A percentile compares a stretch with the other conserved stretches of the same genome.
These are phyloP conservation scores for Parambassis ranga DNA, from an alignment of 2,797 vertebrate genomes.

Conservation along the genomic window DNA sequence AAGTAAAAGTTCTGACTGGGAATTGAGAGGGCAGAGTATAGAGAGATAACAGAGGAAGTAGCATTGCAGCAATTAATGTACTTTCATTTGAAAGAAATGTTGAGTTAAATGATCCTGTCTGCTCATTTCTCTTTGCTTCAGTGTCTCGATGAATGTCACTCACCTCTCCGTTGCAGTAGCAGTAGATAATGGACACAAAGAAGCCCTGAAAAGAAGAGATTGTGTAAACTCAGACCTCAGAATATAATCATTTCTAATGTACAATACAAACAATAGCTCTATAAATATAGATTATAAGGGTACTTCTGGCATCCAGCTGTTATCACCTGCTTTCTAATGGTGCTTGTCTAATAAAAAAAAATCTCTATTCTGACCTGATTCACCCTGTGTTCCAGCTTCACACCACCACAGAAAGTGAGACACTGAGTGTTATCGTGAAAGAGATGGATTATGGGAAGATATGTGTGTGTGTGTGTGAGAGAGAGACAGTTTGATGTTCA, in stretches of 20 bases:
- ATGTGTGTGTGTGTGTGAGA: neutral
- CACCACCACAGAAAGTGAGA: neutral
- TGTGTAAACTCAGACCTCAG: neutral
- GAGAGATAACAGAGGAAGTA: neutral
- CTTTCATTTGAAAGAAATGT: no score
- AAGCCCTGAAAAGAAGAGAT: conserved; percentile 82
- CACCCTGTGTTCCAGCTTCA: neutral
- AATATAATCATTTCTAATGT: neutral
- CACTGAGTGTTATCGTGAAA: neutral
- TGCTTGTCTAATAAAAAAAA: neutral
- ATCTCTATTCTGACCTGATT: neutral
- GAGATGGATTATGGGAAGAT: neutral
- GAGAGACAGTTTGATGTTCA: neutral
- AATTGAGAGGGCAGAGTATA: neutral
- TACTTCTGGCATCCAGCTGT: neutral
- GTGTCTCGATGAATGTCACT: conserved; percentile 55
- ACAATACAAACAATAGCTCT: neutral
- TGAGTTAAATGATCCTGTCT: no score
- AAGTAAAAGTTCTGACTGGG: neutral
- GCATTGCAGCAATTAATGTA: no score
- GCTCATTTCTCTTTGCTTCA: no score
- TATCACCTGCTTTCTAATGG: neutral
- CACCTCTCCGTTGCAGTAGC: conserved; percentile 93
- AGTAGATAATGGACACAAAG: conserved; percentile 92
- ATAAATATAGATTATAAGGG: neutral